Evolutionary conservation across 2,113 vertebrate species (phyloP), one percentile per base, ranked within the genome.

Genomic region (Festucalex cinctus): DNA sequence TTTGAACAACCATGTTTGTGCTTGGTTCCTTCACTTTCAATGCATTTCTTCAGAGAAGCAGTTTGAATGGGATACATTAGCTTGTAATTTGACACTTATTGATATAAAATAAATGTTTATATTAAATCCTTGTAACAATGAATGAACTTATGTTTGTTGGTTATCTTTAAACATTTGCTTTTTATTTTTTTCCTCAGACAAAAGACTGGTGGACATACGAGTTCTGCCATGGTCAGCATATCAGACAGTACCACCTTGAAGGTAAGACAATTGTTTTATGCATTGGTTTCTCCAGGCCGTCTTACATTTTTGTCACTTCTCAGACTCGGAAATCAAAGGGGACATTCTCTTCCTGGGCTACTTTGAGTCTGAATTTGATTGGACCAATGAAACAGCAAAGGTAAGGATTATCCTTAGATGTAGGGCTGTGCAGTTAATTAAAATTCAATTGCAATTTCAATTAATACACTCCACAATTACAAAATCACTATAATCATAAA

Each of bases 131-230:
- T 16, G n/a, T n/a, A n/a, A 22, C 7, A 22, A 28, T 2, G 9
- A 54, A 26, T n/a, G 51, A 26, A 26, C 24, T 20, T 49, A 0
- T 43, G 20, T 3, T 2, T 19, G 14, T 32, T 44, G 3, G 44
- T 20, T 13, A 17, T 19, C 9, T 26, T 54, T 60, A 49, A 20
- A 19, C 2, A 61, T 64, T 39, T 66, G 32, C 28, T 44, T 2
- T 75, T 17, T 70, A 51, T 69, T 57, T 79, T 39, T 70, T 77
- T 70, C 63, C 24, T 17, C 89, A 98, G 96, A 97, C 95, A 10
- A 98, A 97, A 87, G 95, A 98, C 84, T 98, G 96, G 96, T 98
- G 96, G 96, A 98, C 96, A 0, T 98, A 98, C 1, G 95, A 98
- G 84, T 96, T 98, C 83, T 98, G 96, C 84, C 94, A 95, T 1